A percentile compares a stretch with the other conserved stretches of the same genome.
Conservation (phyloP, 2,797 vertebrate genomes). For the Myotis planiceps region DNA sequence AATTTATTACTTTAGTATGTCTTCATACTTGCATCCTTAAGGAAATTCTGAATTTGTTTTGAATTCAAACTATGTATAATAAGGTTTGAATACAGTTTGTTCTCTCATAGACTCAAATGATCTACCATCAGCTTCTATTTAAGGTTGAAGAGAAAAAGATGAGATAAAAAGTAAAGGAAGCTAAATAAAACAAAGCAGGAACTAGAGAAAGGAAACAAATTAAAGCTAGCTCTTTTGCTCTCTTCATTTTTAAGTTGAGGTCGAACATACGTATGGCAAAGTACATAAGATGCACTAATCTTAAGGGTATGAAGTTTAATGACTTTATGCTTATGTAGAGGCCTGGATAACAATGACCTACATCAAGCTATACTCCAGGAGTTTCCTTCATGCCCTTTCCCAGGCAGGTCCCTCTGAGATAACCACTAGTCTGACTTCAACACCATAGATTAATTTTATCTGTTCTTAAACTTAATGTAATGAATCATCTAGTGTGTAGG, state of each 20-base stretch:
- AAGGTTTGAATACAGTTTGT: neutral
- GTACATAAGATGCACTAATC: neutral
- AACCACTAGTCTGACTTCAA: neutral
- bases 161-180: neutral
- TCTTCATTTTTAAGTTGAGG: conserved; percentile 16
- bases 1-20: conserved; percentile 58
- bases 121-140: neutral
- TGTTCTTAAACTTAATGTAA: neutral
- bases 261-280: neutral
- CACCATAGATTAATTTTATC: neutral
- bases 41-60: conserved; percentile 11
- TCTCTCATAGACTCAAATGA: neutral
- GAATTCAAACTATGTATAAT: neutral
- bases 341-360: neutral
- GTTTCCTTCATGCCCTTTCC: neutral
- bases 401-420: neutral
- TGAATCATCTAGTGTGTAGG: neutral
- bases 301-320: neutral
- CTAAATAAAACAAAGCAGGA: neutral
- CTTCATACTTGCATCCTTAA: neutral
- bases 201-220: neutral
- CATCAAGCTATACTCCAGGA: neutral
- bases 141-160: neutral
- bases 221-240: neutral
- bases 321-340: neutral